Conservation (phyloP, 1,140 invertebrate genomes). For the Drosophila rufa region DNA sequence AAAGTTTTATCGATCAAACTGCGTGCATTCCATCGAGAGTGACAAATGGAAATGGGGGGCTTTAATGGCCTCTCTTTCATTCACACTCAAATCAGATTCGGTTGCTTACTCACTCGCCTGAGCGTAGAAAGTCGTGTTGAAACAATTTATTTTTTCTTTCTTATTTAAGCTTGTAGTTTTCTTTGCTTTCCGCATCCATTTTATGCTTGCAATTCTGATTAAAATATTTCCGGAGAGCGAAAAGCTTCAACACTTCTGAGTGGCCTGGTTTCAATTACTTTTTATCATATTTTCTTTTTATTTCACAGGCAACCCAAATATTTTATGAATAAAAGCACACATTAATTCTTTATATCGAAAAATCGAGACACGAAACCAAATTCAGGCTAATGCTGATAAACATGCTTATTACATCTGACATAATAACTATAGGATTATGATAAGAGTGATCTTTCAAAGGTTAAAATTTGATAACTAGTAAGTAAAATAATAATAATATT, state of each 20-base stretch:
- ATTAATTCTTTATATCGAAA: slow-evolving; percentile 3
- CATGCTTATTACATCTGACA: not conserved
- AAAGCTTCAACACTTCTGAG: slow-evolving; percentile 27
- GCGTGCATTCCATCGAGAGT: slow-evolving; percentile 42
- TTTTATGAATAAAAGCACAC: slow-evolving; percentile 5
- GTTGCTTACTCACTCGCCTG: not conserved
- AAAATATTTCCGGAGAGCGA: slow-evolving; percentile 36
- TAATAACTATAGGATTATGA: not conserved
- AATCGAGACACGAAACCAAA: not conserved
- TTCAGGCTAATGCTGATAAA: not conserved
- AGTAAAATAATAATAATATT: too few species aligned
- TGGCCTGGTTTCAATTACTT: slow-evolving; percentile 43
- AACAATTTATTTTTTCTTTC: slow-evolving; percentile 13
- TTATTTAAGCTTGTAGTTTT: slow-evolving; percentile 3
- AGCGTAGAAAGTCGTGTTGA: slow-evolving; percentile 26
- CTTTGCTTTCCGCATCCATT: slow-evolving; percentile 3
- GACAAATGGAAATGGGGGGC: slow-evolving; percentile 27
- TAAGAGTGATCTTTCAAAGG: not conserved
- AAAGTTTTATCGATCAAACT: slow-evolving; percentile 63
- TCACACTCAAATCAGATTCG: not conserved
- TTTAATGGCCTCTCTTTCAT: slow-evolving; percentile 12
- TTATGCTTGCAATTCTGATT: slow-evolving; percentile 32
- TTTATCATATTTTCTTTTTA: slow-evolving; percentile 9
- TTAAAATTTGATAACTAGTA: too few species aligned
- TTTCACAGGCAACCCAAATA: slow-evolving; percentile 6